Evolutionary conservation across 2,113 vertebrate genomes (phyloP).

Genomic region (Melanocharis versteri): DNA sequence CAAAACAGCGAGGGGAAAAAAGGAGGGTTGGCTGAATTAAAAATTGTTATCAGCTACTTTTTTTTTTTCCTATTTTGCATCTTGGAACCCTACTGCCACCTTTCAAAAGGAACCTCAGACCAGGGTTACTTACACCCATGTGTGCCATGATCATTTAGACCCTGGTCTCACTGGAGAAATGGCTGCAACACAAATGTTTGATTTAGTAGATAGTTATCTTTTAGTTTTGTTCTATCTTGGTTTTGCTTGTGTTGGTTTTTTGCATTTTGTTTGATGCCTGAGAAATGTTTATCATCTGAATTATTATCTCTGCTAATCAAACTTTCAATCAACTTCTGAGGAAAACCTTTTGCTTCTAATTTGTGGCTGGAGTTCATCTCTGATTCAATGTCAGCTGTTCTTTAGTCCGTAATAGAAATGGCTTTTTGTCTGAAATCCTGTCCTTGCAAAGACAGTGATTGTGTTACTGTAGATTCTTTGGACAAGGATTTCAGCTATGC

Average conservation of each 20-base stretch:
- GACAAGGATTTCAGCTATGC: neutral
- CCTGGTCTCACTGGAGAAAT: neutral
- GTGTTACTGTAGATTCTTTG: neutral
- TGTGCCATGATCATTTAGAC: neutral
- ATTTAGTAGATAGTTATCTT: neutral
- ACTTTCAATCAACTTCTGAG: neutral
- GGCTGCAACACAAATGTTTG: neutral
- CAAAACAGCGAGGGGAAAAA: neutral
- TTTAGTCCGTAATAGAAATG: neutral
- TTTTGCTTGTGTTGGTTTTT: neutral
- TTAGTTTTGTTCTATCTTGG: neutral
- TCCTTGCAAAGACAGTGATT: neutral
- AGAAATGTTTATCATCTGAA: constrained; percentile 3
- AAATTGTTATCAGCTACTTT: neutral
- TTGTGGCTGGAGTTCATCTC: neutral
- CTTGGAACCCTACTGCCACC: neutral
- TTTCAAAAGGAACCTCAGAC: neutral
- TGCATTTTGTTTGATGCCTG: constrained; percentile 8
- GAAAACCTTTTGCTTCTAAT: neutral
- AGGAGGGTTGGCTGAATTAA: neutral
- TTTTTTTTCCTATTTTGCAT: neutral
- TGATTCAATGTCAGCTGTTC: neutral
- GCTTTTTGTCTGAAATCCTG: neutral
- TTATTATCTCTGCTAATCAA: constrained; percentile 5
- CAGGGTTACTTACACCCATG: neutral